Base-by-base conservation (phyloP, 1,140 invertebrate genomes). In the Linepithema humile region DNA sequence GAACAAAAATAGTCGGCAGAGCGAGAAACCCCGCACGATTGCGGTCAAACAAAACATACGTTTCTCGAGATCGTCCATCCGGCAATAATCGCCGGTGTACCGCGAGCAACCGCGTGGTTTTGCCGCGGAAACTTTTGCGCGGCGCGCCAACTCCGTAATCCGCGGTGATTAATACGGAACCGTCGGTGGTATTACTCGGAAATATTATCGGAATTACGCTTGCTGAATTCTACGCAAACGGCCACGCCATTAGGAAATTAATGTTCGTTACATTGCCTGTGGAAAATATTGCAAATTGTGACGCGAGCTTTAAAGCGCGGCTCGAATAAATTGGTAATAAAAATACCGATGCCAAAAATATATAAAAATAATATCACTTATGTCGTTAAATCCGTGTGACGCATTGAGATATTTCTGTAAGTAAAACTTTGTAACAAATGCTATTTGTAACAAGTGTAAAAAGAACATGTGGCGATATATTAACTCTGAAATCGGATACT, bases 401-500 rank as follows among this genome's bases (percentile, higher is more conserved):
- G 38, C 20, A 57, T 57, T 5, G 35, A 15, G 7, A 10, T 23
- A 67, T 65, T 74, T 67, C 29, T 45, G 12, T 26, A 50, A 67
- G 26, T 48, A 67, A 77, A 15, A 65, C 43, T 77, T 64, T 64
- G 59, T 65, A 67, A 20, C 74, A 32, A 77, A 50, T 12, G 60
- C 43, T 77, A 50, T 67, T n/a, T 67, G 74, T 38, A 77, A 48
- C 74, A 26, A 77, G 32, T 23, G 23, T n/a, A 6, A 15, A 64
- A 65, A 32, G 57, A 65, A 77, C 74, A 77, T 20, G 45, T 77
- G 60, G 74, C 74, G 29, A 50, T 65, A 65, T 77, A 65, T 64
- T 77, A 43, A 77, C 32, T 15, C 32, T 77, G 60, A 65, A 77
- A 65, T 50, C 45, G 74, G 74, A 77, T 77, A 77, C 60, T 67